These are phyloP conservation scores for Ciconia boyciana DNA, from an alignment of 2,113 vertebrate genomes.

Conservation along the genomic window DNA sequence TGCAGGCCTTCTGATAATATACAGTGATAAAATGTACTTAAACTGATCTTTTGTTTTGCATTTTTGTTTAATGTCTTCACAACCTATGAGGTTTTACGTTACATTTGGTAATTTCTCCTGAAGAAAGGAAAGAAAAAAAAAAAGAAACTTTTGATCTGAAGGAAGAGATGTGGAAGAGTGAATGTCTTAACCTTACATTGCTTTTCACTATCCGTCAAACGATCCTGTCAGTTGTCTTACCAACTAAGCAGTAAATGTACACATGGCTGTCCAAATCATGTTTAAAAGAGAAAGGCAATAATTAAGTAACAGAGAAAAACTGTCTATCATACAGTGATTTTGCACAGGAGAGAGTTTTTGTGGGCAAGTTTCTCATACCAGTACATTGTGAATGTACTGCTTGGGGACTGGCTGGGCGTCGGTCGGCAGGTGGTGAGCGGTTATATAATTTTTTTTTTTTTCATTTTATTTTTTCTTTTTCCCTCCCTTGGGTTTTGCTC, in stretches of 20 bases:
- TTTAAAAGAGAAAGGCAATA: background rate
- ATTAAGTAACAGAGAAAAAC: background rate
- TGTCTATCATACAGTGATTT: background rate
- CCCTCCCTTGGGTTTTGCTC: no score
- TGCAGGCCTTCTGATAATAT: background rate
- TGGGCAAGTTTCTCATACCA: background rate
- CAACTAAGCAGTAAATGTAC: background rate
- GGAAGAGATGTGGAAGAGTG: background rate
- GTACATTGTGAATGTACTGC: no score
- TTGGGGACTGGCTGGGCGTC: no score
- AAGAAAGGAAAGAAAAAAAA: background rate
- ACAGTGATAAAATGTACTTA: background rate
- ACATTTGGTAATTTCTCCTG: background rate
- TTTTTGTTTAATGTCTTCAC: background rate
- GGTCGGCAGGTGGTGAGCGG: no score
- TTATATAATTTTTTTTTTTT: no score
- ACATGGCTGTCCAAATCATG: rapidly evolving
- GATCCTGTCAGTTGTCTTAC: background rate
- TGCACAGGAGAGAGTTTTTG: background rate
- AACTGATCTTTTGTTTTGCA: background rate
- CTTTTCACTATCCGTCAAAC: background rate
- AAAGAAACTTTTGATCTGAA: background rate
- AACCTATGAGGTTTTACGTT: background rate
- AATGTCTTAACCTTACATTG: background rate
- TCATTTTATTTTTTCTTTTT: no score